Percentiles rank a stretch among this genome's conserved stretches.
These are phyloP conservation scores for Antheraea mylitta DNA, from an alignment of 1,140 invertebrate genomes.

Conservation along the genomic window DNA sequence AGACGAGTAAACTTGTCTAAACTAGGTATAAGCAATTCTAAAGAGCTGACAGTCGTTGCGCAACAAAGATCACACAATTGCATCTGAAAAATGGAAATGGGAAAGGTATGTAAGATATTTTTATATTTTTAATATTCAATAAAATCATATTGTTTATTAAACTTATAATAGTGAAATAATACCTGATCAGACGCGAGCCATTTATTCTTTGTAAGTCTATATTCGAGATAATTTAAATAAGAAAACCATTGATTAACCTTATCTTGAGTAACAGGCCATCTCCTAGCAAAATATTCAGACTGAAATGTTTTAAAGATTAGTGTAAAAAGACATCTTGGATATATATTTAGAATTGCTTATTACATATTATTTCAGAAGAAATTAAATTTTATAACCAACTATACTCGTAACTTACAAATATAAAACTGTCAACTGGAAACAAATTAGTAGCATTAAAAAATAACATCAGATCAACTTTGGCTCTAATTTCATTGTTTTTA, in stretches of 20 bases:
- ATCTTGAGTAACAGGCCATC: slow-evolving; percentile 31
- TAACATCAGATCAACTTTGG: slow-evolving; percentile 48
- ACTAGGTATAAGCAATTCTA: slow-evolving; percentile 38
- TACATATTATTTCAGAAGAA: no score
- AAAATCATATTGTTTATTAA: neutral
- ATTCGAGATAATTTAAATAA: slow-evolving; percentile 47
- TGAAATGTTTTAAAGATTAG: slow-evolving; percentile 28
- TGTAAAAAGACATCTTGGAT: neutral
- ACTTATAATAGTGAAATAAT: slow-evolving; percentile 7
- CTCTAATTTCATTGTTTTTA: slow-evolving; percentile 24
- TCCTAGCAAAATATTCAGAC: slow-evolving; percentile 48
- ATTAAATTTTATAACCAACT: neutral
- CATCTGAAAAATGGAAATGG: slow-evolving; percentile 40
- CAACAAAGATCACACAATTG: slow-evolving; percentile 53
- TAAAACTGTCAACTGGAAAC: slow-evolving; percentile 54
- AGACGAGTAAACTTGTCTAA: slow-evolving; percentile 36
- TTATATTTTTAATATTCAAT: no score
- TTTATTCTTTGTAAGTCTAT: slow-evolving; percentile 26
- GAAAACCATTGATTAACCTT: slow-evolving; percentile 43
- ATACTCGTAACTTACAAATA: slow-evolving; percentile 54
- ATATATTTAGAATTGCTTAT: no score
- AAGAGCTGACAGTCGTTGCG: slow-evolving; percentile 46
- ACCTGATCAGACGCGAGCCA: slow-evolving; percentile 55
- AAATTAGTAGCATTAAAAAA: slow-evolving; percentile 54
- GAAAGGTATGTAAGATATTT: neutral